Base-by-base conservation (phyloP, 2,113 vertebrate genomes). In the Acrocephalus kingi region DNA sequence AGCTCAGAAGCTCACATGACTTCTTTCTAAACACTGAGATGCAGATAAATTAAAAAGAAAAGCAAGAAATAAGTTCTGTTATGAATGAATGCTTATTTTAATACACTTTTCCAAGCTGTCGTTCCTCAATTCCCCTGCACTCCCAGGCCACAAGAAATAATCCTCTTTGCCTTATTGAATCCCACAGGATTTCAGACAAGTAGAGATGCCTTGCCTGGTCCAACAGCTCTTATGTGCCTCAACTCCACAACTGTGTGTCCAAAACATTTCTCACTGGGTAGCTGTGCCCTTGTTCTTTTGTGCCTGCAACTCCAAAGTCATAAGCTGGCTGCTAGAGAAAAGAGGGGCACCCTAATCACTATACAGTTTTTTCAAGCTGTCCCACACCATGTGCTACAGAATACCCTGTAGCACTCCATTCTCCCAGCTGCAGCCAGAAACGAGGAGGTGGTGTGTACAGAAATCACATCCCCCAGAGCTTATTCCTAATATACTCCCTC, bases 1-100 rank as follows among this genome's bases (percentile, higher is more conserved):
- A 90, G 96, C 96, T 96, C 92, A 64, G 69, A 14, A 87, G 97
- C 96, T 97, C 97, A 97, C 97, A 97, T 97, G 97, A 97, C 97
- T 97, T 75, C 83, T 88, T 73, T 74, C 95, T 84, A 45, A 93
- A 86, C 94, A 78, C 78, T n/a, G 41, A 96, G 82, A 93, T 87
- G 94, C 88, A 96, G 94, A 91, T 17, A 96, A 90, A 93, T 84
- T 87, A 39, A 90, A 90, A 79, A 94, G 76, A 77, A 74, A 84
- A 90, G 74, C 43, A 58, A 76, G 59, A 89, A 93, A 45, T 48
- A 84, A 75, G 20, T 89, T 85, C 80, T 84, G 41, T 21, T 71
- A 11, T 43, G 59, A 87, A 72, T 68, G 27, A 78, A 73, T 58
- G n/a, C 6, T 73, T 62, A 18, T 62, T 88, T 84, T 72, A 51